phyloP scores from a whole-genome alignment of 1,140 invertebrate genomes.

The Microplitis mediator region DNA sequence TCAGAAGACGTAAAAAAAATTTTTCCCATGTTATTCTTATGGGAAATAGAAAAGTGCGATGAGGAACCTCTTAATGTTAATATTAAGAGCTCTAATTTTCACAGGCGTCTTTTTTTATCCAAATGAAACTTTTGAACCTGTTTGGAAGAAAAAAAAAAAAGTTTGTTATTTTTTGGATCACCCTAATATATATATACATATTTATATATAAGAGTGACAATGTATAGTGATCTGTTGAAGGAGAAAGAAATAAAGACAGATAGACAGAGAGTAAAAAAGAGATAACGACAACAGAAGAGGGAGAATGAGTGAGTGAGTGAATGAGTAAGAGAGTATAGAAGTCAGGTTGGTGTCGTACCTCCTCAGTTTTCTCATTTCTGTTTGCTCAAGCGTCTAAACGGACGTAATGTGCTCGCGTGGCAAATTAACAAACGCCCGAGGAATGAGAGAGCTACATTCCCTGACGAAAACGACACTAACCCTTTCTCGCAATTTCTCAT shows the following conservation, averaged over 20 bases:
- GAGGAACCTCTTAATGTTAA: too few species aligned
- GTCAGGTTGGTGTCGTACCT: conserved; percentile 30
- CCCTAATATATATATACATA: too few species aligned
- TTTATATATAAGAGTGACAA: conserved; percentile 24
- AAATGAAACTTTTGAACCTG: too few species aligned
- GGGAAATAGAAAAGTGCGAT: too few species aligned
- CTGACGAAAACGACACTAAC: conserved; percentile 28
- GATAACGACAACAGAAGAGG: neutral
- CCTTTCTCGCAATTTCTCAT: conserved; percentile 33
- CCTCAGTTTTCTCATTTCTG: conserved; percentile 38
- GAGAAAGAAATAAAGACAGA: neutral
- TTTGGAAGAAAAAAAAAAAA: too few species aligned
- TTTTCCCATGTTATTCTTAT: too few species aligned
- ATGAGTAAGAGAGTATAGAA: neutral
- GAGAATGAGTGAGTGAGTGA: neutral
- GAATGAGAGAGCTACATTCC: conserved; percentile 38
- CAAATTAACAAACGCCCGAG: conserved; percentile 49
- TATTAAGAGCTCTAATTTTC: too few species aligned
- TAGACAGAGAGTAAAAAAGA: neutral
- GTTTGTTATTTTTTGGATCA: too few species aligned
- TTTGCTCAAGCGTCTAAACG: conserved; percentile 35
- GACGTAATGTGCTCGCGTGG: conserved; percentile 45
- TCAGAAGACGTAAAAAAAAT: too few species aligned
- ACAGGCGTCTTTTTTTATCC: too few species aligned
- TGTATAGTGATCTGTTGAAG: neutral